Base-by-base conservation (phyloP, 2,797 vertebrate genomes). In the Takifugu rubripes region DNA sequence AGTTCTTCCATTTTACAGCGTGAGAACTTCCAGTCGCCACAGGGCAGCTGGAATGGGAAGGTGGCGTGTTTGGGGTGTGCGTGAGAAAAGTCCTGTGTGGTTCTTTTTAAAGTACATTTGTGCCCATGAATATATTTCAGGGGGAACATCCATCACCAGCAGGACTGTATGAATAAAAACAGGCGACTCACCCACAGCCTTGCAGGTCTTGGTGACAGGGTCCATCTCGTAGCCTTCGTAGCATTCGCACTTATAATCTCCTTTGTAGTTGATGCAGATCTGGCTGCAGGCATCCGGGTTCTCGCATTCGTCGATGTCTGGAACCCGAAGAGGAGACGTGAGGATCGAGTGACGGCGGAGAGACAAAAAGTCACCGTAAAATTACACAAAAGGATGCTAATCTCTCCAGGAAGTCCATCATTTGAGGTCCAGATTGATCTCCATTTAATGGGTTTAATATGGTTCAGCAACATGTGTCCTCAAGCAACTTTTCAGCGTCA, bases 251-350 rank as follows among this genome's bases (percentile, higher is more conserved):
- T 99, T 99, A 77, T 94, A 96, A 89, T 96, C 94, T 33, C 97
- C 97, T 89, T 99, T 99, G 88, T 96, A 97, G 88, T 99, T 99
- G 90, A 98, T 92, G 85, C 97, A 99, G 89, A 96, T 94, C 87
- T 99, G 97, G 89, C 97, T 98, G 92, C 97, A 99, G 75, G 93
- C 91, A 3, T 97, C 94, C 4, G 94, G 93, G 78, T 97, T 95
- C 89, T 98, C 93, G 78, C 97, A 99, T 86, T 99, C 97, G 8
- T 99, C 93, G 64, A 99, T 94, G 90, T 99, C 97, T 99, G 61
- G 76, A 62, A 61, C 15, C 48, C 14, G 47, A 25, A 60, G 48
- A 9, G 47, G 24, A 62, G 29, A 31, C 5, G 31, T 24, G 36
- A 40, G 3, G 12, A 33, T 33, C 31, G 31, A 33, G 31, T 10